These are phyloP conservation scores for Neocrepidodera transversa DNA, from an alignment of 2,888 invertebrate species.

Conservation along the genomic window DNA sequence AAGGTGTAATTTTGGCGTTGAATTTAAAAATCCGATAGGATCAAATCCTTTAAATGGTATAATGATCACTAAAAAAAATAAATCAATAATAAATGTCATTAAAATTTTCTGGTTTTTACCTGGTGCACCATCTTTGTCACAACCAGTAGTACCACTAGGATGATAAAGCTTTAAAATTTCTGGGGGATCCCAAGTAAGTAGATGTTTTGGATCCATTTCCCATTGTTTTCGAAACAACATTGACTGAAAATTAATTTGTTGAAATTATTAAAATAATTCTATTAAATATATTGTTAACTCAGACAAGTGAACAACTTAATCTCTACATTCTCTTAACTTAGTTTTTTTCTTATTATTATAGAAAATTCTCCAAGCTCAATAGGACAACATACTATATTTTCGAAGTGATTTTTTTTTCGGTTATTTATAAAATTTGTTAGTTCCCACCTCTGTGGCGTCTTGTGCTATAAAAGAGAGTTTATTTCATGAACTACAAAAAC, in stretches of 20 bases:
- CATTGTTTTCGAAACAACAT: constrained; percentile 77
- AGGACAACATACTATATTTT: too few relatives aligned
- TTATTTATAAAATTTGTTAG: too few relatives aligned
- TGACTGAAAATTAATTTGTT: constrained; percentile 65
- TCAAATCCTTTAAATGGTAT: constrained; percentile 84
- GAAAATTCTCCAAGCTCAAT: too few relatives aligned
- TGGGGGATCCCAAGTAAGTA: constrained; percentile 75
- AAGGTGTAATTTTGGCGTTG: constrained; percentile 74
- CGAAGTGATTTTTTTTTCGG: too few relatives aligned
- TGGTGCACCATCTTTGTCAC: constrained; percentile 84
- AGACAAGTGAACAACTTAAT: too few relatives aligned
- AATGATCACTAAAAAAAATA: constrained; percentile 69
- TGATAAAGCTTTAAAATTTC: constrained; percentile 74
- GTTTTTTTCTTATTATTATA: too few relatives aligned
- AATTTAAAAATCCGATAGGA: constrained; percentile 80
- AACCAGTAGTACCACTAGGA: constrained; percentile 81
- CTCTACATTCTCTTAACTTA: too few relatives aligned
- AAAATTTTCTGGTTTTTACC: constrained; percentile 56
- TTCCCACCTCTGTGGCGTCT: too few relatives aligned
- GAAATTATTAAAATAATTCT: too few relatives aligned
- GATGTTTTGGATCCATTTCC: constrained; percentile 74
- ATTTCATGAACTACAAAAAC: too few relatives aligned
- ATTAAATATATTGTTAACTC: too few relatives aligned
- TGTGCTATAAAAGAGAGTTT: too few relatives aligned
- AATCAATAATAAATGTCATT: not conserved